Evolutionary conservation across 1,140 invertebrate species (phyloP).

Genomic region (Batillaria attramentaria): DNA sequence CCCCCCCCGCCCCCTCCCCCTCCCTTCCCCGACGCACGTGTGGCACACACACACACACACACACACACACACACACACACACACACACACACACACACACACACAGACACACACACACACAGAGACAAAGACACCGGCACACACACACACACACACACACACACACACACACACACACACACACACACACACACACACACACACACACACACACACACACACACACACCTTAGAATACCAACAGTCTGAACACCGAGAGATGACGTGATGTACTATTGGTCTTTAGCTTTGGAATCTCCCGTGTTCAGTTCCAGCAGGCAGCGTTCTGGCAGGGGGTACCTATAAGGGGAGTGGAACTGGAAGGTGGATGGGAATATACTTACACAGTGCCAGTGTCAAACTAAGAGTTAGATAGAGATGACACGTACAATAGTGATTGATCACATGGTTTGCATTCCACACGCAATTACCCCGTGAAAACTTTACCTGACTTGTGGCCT

Average conservation of each 20-base stretch:
- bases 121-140: background rate
- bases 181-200: no score
- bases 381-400: background rate
- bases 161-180: no score
- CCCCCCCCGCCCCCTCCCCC: background rate
- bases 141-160: background rate
- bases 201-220: no score
- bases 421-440: background rate
- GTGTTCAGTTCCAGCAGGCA: no score
- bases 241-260: no score
- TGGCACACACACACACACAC: background rate
- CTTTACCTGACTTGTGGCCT: background rate
- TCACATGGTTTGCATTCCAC: background rate
- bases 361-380: no score
- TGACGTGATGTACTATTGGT: no score
- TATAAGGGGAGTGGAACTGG: no score
- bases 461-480: conserved; percentile 11
- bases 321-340: no score
- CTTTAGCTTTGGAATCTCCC: no score
- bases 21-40: background rate
- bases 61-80: conserved; percentile 1
- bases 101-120: conserved; percentile 7
- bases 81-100: conserved; percentile 11
- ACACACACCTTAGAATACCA: no score
- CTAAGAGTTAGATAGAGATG: background rate